These are phyloP conservation scores for Plotosus lineatus DNA, from an alignment of 2,113 vertebrate genomes.

Conservation along the genomic window DNA sequence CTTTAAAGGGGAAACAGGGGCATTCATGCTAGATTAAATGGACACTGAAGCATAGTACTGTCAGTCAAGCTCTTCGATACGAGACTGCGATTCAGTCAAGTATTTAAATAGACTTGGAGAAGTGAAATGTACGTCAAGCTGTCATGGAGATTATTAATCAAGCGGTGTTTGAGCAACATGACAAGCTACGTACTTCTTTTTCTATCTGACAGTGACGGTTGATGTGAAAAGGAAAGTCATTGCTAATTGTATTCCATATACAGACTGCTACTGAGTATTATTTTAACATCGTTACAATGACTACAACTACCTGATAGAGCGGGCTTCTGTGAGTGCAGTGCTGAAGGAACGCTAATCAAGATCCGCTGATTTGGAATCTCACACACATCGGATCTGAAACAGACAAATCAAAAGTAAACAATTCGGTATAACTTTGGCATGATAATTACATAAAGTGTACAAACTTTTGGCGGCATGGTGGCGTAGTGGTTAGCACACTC, in stretches of 20 bases:
- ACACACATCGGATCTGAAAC: constrained; percentile 64
- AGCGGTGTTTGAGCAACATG: constrained; percentile 1
- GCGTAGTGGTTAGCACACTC: too few relatives aligned
- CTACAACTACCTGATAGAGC: constrained; percentile 66
- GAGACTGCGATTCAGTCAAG: not conserved
- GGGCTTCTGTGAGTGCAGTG: constrained; percentile 93
- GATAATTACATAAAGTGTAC: not conserved
- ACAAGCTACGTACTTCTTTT: not conserved
- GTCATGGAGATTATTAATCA: not conserved
- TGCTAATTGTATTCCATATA: not conserved
- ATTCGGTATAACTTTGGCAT: not conserved
- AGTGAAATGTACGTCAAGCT: not conserved
- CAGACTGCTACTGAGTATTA: not conserved
- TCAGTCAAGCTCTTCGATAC: not conserved
- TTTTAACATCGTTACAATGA: not conserved
- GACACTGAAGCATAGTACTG: constrained; percentile 2
- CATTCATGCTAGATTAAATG: not conserved
- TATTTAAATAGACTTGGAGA: constrained; percentile 19
- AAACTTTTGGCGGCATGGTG: not conserved
- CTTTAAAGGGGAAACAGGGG: not conserved
- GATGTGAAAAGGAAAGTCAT: not conserved
- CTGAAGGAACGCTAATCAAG: constrained; percentile 88
- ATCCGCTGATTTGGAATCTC: constrained; percentile 79
- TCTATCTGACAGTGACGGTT: constrained; percentile 69
- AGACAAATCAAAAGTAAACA: not conserved